phyloP scores from a whole-genome alignment of 2,113 vertebrate species.

The Columba janthina region DNA sequence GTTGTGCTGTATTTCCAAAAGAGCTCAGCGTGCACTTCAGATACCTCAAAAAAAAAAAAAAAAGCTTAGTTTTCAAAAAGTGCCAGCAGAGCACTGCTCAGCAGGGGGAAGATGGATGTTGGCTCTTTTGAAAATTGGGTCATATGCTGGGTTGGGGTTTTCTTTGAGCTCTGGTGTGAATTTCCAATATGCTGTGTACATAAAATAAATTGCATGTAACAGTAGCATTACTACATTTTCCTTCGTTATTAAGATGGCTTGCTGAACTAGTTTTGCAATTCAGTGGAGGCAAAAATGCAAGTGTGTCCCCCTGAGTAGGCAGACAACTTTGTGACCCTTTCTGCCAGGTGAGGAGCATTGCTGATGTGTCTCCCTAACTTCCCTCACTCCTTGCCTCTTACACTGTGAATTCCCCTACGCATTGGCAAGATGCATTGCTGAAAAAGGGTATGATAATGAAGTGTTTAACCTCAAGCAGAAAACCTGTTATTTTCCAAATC shows the following conservation, averaged over 20 bases:
- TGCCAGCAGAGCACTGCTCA: neutral
- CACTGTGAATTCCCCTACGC: neutral
- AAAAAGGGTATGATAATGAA: neutral
- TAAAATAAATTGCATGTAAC: slow-evolving; percentile 50
- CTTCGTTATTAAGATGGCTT: slow-evolving; percentile 46
- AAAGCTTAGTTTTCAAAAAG: slow-evolving; percentile 7
- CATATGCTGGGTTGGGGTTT: neutral
- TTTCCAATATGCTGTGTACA: slow-evolving; percentile 47
- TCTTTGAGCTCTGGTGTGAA: slow-evolving; percentile 17
- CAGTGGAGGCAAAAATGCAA: slow-evolving; percentile 39
- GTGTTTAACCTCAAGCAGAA: neutral
- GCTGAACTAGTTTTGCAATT: slow-evolving; percentile 46
- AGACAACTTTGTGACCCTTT: neutral
- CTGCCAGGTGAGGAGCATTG: neutral
- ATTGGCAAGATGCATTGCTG: accelerated
- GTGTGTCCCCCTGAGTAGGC: neutral
- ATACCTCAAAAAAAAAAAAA: neutral
- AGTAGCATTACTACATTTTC: slow-evolving; percentile 22
- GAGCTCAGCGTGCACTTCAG: slow-evolving; percentile 26
- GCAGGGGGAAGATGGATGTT: slow-evolving; percentile 33
- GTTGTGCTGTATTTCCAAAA: neutral
- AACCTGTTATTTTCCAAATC: neutral
- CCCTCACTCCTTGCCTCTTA: neutral
- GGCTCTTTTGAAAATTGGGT: slow-evolving; percentile 43
- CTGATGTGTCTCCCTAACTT: neutral